Base-by-base conservation (phyloP, 1,140 invertebrate species). In the Laodelphax striatellus region DNA sequence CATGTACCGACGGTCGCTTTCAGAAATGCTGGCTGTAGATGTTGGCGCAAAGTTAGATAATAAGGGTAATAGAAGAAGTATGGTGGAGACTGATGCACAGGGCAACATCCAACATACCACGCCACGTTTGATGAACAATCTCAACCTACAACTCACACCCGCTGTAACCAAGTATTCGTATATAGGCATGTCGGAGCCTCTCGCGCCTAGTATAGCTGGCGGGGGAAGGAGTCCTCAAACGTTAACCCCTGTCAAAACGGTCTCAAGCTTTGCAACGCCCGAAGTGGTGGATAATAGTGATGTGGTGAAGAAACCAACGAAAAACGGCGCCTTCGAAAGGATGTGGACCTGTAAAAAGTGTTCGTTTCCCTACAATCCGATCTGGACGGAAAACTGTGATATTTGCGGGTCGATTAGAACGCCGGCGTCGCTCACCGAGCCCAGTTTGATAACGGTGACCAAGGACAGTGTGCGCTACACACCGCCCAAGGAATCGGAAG, bases 341-440 rank as follows among this genome's bases (percentile, higher is more conserved):
- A 87, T 88, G 82, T 93, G 90, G 90, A 88, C 86, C 52, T 94
- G 90, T 75, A 77, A 80, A 58, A 85, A 90, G 72, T 94, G 90
- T 73, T 90, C 88, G 67, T 92, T 87, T 73, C 86, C 88, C 52
- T 91, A 90, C 70, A 93, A 93, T 76, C 83, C 86, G 57, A 79
- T 88, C 63, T 86, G 85, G 80, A 82, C 82, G 43, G 80, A 83
- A 21, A 75, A 76, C 43, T 93, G 90, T 71, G 87, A 90, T 70
- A 87, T 91, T 67, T 93, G 90, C 68, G 82, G 82, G 60, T 81
- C 80, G 65, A 75, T 77, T 64, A 73, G 80, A 60, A 79, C 80
- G 19, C 78, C 81, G 1, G 81, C 85, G 57, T 82, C 80, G 61
- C 68, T 83, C n/a, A 77, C 76, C 22, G 79, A 83, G 62, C 79